Evolutionary conservation across 2,888 invertebrate species (phyloP), one percentile per base, ranked within the genome.

Genomic region (Arge pagana): DNA sequence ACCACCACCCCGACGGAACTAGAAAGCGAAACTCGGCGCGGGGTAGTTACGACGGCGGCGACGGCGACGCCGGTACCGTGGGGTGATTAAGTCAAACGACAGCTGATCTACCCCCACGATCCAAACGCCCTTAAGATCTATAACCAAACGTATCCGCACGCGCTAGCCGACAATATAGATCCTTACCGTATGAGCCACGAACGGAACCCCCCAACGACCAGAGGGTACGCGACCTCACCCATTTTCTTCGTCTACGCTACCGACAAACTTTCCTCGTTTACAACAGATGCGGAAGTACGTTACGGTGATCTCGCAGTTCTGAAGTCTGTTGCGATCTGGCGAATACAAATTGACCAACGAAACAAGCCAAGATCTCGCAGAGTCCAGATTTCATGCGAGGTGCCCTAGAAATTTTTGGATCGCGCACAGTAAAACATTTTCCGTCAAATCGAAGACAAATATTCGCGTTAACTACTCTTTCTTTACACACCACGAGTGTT

Each of bases 41-140:
- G 65, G 65, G 66, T 15, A 24, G 39, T 39, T 39, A 15, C 5
- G 33, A n/a, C n/a, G n/a, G n/a, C n/a, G n/a, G n/a, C n/a, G n/a
- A n/a, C n/a, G n/a, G n/a, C 24, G 24, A 26, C 18, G n/a, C 7
- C 24, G 21, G 45, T 15, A 33, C 21, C 45, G n/a, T n/a, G 24
- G 61, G 61, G 43, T 63, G 67, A 67, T 65, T 63, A 65, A 61
- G 58, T 64, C 61, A 59, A 59, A 52, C 64, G 67, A 65, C 68
- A 69, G 68, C 68, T 69, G 67, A 68, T 66, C 56, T 61, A 37
- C 54, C 55, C 42, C 21, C 28, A 42, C 30, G 42, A 42, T 21
- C 15, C 13, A 30, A 45, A 45, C 33, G 19, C 45, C 33, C 45
- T 33, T 33, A 45, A 45, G 33, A 33, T 33, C 31, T n/a, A n/a